Evolutionary conservation across 2,888 invertebrate genomes (phyloP).

Genomic region (Neoaliturus tenellus): DNA sequence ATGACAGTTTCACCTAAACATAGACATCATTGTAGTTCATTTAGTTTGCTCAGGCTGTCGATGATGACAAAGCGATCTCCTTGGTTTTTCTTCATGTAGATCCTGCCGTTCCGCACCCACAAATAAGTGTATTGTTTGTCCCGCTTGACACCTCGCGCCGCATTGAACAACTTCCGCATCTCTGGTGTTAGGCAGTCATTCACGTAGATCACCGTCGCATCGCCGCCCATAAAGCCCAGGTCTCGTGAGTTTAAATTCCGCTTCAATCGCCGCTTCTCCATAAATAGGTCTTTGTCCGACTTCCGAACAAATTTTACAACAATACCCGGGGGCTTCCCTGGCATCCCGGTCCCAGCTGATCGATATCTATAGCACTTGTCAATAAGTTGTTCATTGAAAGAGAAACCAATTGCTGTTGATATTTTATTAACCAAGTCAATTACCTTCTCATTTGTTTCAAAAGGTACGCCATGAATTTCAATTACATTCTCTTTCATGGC

Average conservation of each 20-base stretch:
- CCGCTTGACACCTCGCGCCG: not conserved
- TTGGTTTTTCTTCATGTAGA: slow-evolving; percentile 3
- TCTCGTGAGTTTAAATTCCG: not conserved
- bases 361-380: not conserved
- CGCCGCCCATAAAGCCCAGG: slow-evolving; percentile 2
- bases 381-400: not conserved
- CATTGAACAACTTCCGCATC: slow-evolving; percentile 1
- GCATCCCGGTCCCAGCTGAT: not conserved
- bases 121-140: not conserved
- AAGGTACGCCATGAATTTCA: slow-evolving; percentile 3
- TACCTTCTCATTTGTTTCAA: not conserved
- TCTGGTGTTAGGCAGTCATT: slow-evolving; percentile 22
- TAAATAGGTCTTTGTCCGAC: not conserved
- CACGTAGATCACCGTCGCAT: not conserved
- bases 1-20: too few relatives aligned
- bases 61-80: not conserved
- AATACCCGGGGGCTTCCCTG: not conserved
- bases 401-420: not conserved
- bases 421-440: not conserved
- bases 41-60: too few relatives aligned
- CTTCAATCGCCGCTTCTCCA: not conserved
- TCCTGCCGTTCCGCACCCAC: slow-evolving; percentile 33
- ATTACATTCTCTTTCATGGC: not conserved
- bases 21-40: too few relatives aligned
- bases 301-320: not conserved